These are phyloP conservation scores for Grantiella picta DNA, from an alignment of 2,113 vertebrate species.

Conservation along the genomic window DNA sequence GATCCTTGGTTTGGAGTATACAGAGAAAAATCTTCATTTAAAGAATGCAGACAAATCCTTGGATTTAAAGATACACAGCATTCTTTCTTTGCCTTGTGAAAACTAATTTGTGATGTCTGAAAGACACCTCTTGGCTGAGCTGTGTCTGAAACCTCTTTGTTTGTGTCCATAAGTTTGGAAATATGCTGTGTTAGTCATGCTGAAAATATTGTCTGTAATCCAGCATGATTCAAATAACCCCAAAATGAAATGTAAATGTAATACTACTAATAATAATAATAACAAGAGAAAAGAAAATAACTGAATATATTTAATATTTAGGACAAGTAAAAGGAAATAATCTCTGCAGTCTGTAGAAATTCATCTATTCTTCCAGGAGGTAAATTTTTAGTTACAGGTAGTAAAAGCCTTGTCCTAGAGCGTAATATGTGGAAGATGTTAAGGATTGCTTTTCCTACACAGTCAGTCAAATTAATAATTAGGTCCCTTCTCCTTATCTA, in stretches of 20 bases:
- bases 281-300: background rate
- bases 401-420: background rate
- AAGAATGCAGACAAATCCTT: background rate
- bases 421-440: background rate
- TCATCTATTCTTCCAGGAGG: background rate
- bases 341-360: background rate
- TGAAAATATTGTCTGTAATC: background rate
- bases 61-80: background rate
- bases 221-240: background rate
- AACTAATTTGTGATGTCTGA: background rate
- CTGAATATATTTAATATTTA: background rate
- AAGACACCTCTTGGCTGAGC: background rate
- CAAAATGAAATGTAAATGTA: background rate
- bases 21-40: background rate
- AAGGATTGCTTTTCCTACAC: background rate
- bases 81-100: background rate
- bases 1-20: background rate
- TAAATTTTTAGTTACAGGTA: background rate
- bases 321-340: background rate
- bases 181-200: background rate
- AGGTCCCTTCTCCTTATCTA: constrained; percentile 1
- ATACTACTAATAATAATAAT: background rate
- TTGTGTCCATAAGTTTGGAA: background rate
- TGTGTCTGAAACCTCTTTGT: background rate
- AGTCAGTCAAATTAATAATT: constrained; percentile 51